phyloP scores from a whole-genome alignment of 2,797 vertebrate species.

The Platalea minor region DNA sequence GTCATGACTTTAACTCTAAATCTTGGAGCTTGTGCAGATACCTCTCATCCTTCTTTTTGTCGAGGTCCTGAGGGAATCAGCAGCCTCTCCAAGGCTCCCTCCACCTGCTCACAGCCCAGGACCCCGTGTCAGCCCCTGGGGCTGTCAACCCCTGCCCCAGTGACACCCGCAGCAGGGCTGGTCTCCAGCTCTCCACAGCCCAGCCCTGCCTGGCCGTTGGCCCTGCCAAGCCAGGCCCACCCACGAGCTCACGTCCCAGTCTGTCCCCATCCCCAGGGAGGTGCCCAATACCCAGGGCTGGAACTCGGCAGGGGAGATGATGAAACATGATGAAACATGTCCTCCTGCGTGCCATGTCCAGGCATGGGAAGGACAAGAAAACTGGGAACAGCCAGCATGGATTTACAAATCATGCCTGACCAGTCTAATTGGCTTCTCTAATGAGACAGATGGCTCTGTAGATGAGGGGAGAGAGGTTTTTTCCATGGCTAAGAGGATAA shows the following conservation, averaged over 20 bases:
- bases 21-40: not conserved
- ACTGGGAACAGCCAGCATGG: not conserved
- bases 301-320: not conserved
- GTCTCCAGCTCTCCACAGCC: not conserved
- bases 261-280: not conserved
- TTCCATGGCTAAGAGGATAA: not conserved
- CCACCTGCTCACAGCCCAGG: too few relatives aligned
- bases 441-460: not conserved
- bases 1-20: not conserved
- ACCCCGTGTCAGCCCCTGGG: not conserved
- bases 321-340: not conserved
- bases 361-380: not conserved
- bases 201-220: not conserved
- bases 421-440: not conserved
- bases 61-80: not conserved
- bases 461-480: not conserved
- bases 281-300: not conserved
- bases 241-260: not conserved
- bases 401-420: not conserved
- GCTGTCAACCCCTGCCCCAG: too few relatives aligned
- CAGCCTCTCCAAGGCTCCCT: not conserved
- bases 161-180: accelerated
- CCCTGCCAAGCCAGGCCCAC: not conserved
- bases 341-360: not conserved
- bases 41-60: not conserved